Evolutionary conservation across 1,140 invertebrate genomes (phyloP).

Genomic region (Papilio helenus): DNA sequence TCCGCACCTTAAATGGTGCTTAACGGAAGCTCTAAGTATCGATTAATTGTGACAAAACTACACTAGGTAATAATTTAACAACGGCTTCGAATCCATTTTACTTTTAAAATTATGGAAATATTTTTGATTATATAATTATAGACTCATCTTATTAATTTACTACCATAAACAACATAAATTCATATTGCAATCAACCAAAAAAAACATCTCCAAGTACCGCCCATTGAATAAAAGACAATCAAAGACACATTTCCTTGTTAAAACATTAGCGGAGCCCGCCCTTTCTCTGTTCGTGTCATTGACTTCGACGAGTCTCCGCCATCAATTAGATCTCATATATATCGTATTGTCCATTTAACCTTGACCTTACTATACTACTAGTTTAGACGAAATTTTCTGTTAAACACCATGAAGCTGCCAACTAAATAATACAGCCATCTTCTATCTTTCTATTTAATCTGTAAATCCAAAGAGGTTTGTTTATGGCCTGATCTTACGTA

Average conservation of each 20-base stretch:
- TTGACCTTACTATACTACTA: constrained; percentile 2
- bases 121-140: too few relatives aligned
- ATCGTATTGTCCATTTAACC: constrained; percentile 20
- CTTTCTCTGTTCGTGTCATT: constrained; percentile 19
- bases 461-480: not conserved
- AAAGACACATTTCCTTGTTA: constrained; percentile 9
- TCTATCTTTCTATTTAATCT: not conserved
- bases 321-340: constrained; percentile 16
- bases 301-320: constrained; percentile 1
- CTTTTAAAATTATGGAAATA: not conserved
- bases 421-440: not conserved
- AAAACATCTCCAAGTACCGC: not conserved
- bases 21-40: not conserved
- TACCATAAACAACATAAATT: not conserved
- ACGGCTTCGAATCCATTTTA: not conserved
- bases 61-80: not conserved
- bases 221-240: constrained; percentile 17
- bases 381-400: not conserved
- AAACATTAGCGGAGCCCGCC: constrained; percentile 5
- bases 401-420: not conserved
- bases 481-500: too few relatives aligned
- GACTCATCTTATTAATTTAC: not conserved
- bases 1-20: not conserved
- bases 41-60: not conserved
- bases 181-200: not conserved